A percentile compares a stretch with the other conserved stretches of the same genome.
Conservation (phyloP, 2,797 vertebrate genomes). For the Helarctos malayanus region DNA sequence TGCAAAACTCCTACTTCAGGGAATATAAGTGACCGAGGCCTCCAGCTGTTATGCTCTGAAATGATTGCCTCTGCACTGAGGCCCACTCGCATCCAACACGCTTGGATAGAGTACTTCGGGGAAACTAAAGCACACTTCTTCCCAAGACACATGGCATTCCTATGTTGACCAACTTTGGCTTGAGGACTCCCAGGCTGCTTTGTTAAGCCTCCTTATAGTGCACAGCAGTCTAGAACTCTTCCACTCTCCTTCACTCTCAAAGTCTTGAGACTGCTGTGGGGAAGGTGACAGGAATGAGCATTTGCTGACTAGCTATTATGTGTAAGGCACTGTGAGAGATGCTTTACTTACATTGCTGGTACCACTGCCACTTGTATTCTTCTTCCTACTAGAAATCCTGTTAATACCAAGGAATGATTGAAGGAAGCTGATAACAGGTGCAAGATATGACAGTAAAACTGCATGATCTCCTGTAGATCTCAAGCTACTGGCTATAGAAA, state of each 20-base stretch:
- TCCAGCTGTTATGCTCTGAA: background rate
- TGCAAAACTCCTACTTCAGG: background rate
- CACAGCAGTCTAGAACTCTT: background rate
- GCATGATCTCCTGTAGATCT: background rate
- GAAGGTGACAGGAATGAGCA: background rate
- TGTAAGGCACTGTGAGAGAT: background rate
- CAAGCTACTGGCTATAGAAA: background rate
- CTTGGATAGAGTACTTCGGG: background rate
- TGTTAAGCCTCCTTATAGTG: background rate
- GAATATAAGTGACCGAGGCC: background rate
- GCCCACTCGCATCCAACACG: background rate
- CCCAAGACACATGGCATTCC: background rate
- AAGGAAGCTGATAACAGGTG: background rate
- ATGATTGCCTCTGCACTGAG: background rate
- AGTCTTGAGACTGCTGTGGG: background rate
- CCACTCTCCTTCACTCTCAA: background rate
- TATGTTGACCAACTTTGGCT: background rate
- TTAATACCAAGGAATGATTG: background rate
- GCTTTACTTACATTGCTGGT: background rate
- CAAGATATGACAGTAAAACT: background rate
- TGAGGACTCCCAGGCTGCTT: background rate
- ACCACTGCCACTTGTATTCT: background rate
- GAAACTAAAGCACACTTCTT: background rate
- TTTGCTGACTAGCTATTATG: background rate
- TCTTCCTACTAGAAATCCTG: constrained; percentile 22